These are phyloP conservation scores for Sebastes hubbsi DNA, from an alignment of 2,797 vertebrate genomes.

Conservation along the genomic window DNA sequence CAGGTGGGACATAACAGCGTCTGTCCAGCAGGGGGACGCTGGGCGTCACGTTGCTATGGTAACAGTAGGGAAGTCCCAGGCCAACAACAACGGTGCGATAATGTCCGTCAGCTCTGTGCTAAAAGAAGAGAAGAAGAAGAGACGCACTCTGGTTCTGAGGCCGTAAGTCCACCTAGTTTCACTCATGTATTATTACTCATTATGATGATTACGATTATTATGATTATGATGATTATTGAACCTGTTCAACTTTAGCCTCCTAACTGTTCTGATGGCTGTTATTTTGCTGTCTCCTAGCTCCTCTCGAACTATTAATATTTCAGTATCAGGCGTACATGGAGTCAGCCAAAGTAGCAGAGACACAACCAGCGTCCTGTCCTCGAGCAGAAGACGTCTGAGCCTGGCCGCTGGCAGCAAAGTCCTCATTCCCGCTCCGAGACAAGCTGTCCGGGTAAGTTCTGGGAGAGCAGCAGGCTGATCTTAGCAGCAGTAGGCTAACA, in stretches of 20 bases:
- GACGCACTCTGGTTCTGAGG: slow-evolving; percentile 43
- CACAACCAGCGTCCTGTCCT: slow-evolving; percentile 32
- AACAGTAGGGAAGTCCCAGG: not conserved
- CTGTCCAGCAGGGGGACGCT: not conserved
- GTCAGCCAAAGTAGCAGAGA: slow-evolving; percentile 42
- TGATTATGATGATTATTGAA: too few species aligned
- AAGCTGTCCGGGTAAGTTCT: slow-evolving; percentile 64
- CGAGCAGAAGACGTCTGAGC: slow-evolving; percentile 60
- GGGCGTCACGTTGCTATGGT: slow-evolving; percentile 6
- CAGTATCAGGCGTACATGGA: slow-evolving; percentile 31
- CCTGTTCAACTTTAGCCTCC: too few species aligned
- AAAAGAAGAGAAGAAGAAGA: slow-evolving; percentile 34
- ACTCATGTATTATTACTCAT: too few species aligned
- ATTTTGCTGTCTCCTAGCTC: slow-evolving; percentile 22
- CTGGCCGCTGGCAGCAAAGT: slow-evolving; percentile 63
- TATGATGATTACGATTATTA: too few species aligned
- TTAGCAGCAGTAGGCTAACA: too few species aligned
- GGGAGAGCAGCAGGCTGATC: too few species aligned
- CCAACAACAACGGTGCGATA: not conserved
- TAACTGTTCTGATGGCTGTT: not conserved
- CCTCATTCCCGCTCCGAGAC: slow-evolving; percentile 36
- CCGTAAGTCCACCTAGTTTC: slow-evolving; percentile 60
- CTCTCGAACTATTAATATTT: slow-evolving; percentile 37
- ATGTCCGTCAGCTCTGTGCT: slow-evolving; percentile 47
- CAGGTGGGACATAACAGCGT: too few species aligned